A percentile compares a stretch with the other conserved stretches of the same genome.
phyloP scores from a whole-genome alignment of 2,888 invertebrate genomes.

The Drosophila testacea region DNA sequence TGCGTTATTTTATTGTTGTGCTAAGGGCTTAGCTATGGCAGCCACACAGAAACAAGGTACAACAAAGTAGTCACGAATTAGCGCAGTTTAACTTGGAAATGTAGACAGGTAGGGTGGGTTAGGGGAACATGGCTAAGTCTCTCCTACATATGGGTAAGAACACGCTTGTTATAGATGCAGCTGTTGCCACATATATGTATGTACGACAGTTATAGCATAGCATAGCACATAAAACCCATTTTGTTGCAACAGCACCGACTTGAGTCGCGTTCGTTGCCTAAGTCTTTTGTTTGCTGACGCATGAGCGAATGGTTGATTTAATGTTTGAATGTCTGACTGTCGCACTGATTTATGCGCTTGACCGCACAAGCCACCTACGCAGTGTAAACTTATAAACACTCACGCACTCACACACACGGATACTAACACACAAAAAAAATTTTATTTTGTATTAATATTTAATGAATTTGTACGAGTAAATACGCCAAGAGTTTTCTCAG shows the following conservation, averaged over 20 bases:
- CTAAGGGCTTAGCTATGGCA: slow-evolving; percentile 53
- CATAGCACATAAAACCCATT: slow-evolving; percentile 61
- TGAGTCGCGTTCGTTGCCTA: slow-evolving; percentile 68
- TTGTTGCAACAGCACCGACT: slow-evolving; percentile 67
- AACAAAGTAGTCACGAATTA: slow-evolving; percentile 79
- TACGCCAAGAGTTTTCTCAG: slow-evolving; percentile 51
- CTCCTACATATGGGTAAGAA: slow-evolving; percentile 61
- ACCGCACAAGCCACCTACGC: slow-evolving; percentile 72
- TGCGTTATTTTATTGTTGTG: slow-evolving; percentile 38
- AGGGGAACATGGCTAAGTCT: slow-evolving; percentile 7
- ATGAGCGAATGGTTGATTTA: slow-evolving; percentile 63
- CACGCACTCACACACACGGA: slow-evolving; percentile 15
- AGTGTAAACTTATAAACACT: slow-evolving; percentile 31
- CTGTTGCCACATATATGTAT: slow-evolving; percentile 60
- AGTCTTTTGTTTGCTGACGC: slow-evolving; percentile 81
- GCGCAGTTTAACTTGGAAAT: slow-evolving; percentile 61
- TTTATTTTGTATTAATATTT: slow-evolving; percentile 66
- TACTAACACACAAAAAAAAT: not conserved
- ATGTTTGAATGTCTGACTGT: slow-evolving; percentile 54
- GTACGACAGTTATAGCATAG: slow-evolving; percentile 10
- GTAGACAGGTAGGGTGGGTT: slow-evolving; percentile 10
- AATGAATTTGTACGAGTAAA: slow-evolving; percentile 27
- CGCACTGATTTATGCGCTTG: slow-evolving; percentile 77
- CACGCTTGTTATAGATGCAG: slow-evolving; percentile 61
- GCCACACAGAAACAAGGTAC: slow-evolving; percentile 41